Conservation (phyloP, 2,888 invertebrate genomes). For the Timema podura region DNA sequence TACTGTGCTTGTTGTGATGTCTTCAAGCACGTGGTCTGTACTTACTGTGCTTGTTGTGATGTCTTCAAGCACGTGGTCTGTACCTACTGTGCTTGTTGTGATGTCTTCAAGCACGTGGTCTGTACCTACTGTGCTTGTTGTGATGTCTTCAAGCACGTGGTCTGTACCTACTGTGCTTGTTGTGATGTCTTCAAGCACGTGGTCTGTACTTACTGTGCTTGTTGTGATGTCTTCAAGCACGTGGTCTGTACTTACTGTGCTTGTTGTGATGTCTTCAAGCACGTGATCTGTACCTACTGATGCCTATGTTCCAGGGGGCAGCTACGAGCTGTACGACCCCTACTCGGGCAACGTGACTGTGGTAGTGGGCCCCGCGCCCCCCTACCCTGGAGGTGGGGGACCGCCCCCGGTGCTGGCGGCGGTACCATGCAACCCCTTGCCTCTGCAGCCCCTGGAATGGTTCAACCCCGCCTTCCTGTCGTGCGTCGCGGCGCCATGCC, state of each 20-base stretch:
- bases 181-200: background rate
- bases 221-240: too few species aligned
- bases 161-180: too few species aligned
- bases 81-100: too few species aligned
- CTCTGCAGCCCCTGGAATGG: conserved; percentile 49
- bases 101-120: background rate
- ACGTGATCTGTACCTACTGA: background rate
- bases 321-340: conserved; percentile 41
- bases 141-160: background rate
- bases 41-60: too few species aligned
- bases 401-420: conserved; percentile 41
- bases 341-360: conserved; percentile 40
- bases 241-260: background rate
- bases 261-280: background rate
- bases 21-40: background rate
- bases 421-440: conserved; percentile 46
- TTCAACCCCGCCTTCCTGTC: conserved; percentile 42
- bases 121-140: too few species aligned
- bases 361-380: conserved; percentile 44
- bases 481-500: conserved; percentile 37
- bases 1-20: too few species aligned
- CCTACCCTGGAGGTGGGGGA: conserved; percentile 38
- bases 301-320: conserved; percentile 23
- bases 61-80: background rate
- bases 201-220: too few species aligned